Evolutionary conservation across 2,113 vertebrate genomes (phyloP).

Genomic region (Megaceryle torquata): DNA sequence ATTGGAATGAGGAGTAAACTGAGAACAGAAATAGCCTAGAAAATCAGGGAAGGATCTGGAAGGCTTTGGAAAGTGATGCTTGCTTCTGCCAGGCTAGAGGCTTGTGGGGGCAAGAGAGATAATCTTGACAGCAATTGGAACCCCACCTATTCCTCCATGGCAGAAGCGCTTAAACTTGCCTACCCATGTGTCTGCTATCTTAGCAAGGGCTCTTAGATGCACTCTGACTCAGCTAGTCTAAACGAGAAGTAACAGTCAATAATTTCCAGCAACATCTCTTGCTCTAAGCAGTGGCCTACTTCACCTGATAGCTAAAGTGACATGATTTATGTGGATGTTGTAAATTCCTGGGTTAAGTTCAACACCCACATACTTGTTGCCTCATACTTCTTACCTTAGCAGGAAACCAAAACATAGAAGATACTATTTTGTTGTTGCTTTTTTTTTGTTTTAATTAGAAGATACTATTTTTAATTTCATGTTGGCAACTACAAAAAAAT

Average conservation of each 20-base stretch:
- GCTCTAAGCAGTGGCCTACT: not conserved
- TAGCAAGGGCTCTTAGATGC: not conserved
- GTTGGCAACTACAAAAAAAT: not conserved
- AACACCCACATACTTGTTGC: not conserved
- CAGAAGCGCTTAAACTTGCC: not conserved
- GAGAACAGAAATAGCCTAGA: not conserved
- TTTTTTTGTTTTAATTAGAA: not conserved
- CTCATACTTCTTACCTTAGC: not conserved
- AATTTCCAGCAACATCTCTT: not conserved
- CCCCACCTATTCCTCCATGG: not conserved
- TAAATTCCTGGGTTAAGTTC: not conserved
- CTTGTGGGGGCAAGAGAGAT: not conserved
- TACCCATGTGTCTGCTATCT: accelerated
- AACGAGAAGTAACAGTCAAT: not conserved
- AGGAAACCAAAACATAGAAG: not conserved
- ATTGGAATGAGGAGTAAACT: not conserved
- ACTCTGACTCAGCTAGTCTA: not conserved
- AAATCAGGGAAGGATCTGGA: not conserved
- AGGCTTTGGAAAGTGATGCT: not conserved
- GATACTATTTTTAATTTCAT: not conserved
- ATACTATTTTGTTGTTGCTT: not conserved
- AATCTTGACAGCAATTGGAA: not conserved
- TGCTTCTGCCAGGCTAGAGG: not conserved
- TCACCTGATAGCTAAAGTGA: not conserved
- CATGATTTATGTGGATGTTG: not conserved